Conservation (phyloP, 2,888 invertebrate species). For the Pyrochroa serraticornis region DNA sequence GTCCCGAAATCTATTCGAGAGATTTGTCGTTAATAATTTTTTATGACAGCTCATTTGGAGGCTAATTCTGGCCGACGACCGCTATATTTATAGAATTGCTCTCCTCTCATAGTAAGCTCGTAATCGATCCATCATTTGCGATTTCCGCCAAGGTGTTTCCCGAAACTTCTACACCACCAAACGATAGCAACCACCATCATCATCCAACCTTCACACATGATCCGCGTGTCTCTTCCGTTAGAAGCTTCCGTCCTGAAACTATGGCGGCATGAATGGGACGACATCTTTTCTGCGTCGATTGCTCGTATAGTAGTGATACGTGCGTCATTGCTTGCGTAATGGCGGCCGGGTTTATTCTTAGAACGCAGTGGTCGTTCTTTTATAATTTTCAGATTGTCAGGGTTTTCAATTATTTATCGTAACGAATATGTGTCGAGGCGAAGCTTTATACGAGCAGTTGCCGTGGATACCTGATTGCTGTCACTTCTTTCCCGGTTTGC, state of each 20-base stretch:
- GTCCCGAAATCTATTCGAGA: constrained; percentile 15
- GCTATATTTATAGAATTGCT: constrained; percentile 12
- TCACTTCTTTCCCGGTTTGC: constrained; percentile 32
- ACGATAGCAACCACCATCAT: too few species aligned
- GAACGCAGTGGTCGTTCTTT: constrained; percentile 10
- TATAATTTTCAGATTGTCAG: constrained; percentile 32
- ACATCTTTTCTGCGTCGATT: not conserved
- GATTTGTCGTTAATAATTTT: constrained; percentile 26
- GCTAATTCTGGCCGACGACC: constrained; percentile 17
- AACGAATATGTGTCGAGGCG: constrained; percentile 39
- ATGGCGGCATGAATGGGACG: constrained; percentile 1
- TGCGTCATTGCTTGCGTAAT: constrained; percentile 31
- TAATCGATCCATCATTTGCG: constrained; percentile 15
- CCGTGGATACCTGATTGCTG: constrained; percentile 42
- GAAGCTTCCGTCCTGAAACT: constrained; percentile 5
- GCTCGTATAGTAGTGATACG: not conserved
- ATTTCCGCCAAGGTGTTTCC: not conserved
- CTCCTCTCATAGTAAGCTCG: not conserved
- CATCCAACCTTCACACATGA: too few species aligned
- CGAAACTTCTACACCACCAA: too few species aligned
- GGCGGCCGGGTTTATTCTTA: constrained; percentile 19
- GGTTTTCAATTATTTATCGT: constrained; percentile 39
- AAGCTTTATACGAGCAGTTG: constrained; percentile 41
- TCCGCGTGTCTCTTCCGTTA: not conserved
- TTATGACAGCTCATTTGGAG: constrained; percentile 25